Evolutionary conservation across 1,140 invertebrate genomes (phyloP).

Genomic region (Trypoxylus dichotomus): DNA sequence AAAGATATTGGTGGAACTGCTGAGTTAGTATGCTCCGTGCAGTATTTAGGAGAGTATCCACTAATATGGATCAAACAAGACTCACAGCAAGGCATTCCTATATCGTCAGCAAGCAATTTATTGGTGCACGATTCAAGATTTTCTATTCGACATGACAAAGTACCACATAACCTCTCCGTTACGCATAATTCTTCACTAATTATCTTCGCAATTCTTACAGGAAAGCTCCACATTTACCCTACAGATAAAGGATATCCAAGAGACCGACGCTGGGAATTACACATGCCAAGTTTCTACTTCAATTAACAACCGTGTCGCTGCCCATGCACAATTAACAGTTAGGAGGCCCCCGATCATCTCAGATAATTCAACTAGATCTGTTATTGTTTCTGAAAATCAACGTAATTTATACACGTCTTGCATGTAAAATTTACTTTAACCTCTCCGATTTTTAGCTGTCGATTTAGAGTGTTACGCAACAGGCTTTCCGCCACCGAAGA

Average conservation of each 20-base stretch:
- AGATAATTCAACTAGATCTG: slow-evolving; percentile 86
- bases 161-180: slow-evolving; percentile 48
- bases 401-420: slow-evolving; percentile 50
- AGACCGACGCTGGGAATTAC: slow-evolving; percentile 88
- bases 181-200: not conserved
- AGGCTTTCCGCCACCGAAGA: slow-evolving; percentile 78
- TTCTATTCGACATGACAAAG: slow-evolving; percentile 79
- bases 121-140: slow-evolving; percentile 87
- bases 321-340: slow-evolving; percentile 82
- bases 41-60: slow-evolving; percentile 84
- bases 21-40: slow-evolving; percentile 85
- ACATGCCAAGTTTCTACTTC: slow-evolving; percentile 84
- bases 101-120: slow-evolving; percentile 78
- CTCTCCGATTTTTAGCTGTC: slow-evolving; percentile 57
- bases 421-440: not conserved
- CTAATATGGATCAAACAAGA: slow-evolving; percentile 76
- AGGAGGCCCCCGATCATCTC: slow-evolving; percentile 86
- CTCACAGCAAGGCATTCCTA: slow-evolving; percentile 60
- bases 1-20: slow-evolving; percentile 88
- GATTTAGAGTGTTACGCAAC: slow-evolving; percentile 85
- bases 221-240: slow-evolving; percentile 51
- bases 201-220: slow-evolving; percentile 27
- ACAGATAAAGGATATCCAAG: slow-evolving; percentile 92
- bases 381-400: slow-evolving; percentile 81
- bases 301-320: slow-evolving; percentile 75